Percentiles rank a stretch among this genome's conserved stretches.
These are phyloP conservation scores for Acromyrmex charruanus DNA, from an alignment of 1,140 invertebrate genomes.

Conservation along the genomic window DNA sequence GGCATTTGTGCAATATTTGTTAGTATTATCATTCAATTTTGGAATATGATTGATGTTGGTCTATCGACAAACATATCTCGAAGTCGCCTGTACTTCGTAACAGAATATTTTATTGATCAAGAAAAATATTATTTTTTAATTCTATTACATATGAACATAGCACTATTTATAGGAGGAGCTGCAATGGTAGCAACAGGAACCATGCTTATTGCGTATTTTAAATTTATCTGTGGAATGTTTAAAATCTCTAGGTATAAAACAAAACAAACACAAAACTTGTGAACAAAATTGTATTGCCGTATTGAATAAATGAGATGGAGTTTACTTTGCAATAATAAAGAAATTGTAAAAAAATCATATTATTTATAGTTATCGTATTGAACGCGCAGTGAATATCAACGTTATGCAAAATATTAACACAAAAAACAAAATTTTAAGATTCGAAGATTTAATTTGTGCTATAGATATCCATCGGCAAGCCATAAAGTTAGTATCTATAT, in stretches of 20 bases:
- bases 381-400: not conserved
- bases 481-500: slow-evolving; percentile 6
- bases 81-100: not conserved
- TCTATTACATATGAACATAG: not conserved
- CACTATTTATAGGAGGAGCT: not conserved
- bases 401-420: not conserved
- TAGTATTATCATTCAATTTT: not conserved
- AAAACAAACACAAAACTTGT: not conserved
- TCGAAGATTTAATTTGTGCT: not conserved
- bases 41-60: not conserved
- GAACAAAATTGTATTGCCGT: not conserved
- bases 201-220: not conserved
- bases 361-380: slow-evolving; percentile 42
- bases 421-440: not conserved
- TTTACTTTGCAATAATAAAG: not conserved
- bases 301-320: not conserved
- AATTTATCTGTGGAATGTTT: slow-evolving; percentile 9
- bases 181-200: not conserved
- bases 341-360: not conserved
- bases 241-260: slow-evolving; percentile 18
- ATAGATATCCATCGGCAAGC: slow-evolving; percentile 31
- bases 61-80: not conserved
- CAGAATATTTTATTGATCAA: slow-evolving; percentile 6
- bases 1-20: not conserved
- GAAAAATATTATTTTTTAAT: slow-evolving; percentile 1